Conservation (phyloP, 2,113 vertebrate genomes). For the Vulpes vulpes region DNA sequence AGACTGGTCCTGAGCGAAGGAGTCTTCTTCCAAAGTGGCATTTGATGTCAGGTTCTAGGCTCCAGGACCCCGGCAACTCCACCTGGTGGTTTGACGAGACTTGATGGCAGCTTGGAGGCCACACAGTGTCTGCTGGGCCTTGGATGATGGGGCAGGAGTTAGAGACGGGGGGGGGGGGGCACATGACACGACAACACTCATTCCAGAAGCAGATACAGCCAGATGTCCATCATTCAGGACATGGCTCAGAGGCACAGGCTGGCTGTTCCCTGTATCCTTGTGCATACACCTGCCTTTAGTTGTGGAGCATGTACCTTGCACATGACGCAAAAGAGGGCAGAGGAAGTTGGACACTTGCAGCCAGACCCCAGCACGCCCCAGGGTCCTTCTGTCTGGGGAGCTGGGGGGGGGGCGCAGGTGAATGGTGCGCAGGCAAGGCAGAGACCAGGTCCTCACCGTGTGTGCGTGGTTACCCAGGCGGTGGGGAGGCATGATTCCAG, state of each 20-base stretch:
- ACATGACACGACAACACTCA: not conserved
- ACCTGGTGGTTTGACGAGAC: not conserved
- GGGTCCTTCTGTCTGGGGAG: not conserved
- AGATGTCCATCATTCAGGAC: not conserved
- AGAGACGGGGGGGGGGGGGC: not conserved
- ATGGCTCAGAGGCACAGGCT: not conserved
- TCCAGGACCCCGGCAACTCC: not conserved
- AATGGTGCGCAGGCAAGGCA: not conserved
- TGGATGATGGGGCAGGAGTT: not conserved
- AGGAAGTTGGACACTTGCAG: not conserved
- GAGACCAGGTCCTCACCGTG: fast-evolving
- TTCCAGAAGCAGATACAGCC: not conserved
- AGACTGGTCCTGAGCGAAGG: not conserved
- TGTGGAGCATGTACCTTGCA: not conserved
- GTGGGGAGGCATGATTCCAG: not conserved
- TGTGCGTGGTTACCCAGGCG: not conserved
- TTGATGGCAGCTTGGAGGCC: not conserved
- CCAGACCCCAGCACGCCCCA: not conserved
- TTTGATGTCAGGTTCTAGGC: not conserved
- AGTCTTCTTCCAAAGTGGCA: not conserved
- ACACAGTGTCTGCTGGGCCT: not conserved
- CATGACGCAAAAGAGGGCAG: not conserved
- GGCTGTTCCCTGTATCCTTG: not conserved
- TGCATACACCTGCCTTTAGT: not conserved
- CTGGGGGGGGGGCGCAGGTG: not conserved